phyloP scores from a whole-genome alignment of 2,888 invertebrate genomes.

The Sialis lutaria region DNA sequence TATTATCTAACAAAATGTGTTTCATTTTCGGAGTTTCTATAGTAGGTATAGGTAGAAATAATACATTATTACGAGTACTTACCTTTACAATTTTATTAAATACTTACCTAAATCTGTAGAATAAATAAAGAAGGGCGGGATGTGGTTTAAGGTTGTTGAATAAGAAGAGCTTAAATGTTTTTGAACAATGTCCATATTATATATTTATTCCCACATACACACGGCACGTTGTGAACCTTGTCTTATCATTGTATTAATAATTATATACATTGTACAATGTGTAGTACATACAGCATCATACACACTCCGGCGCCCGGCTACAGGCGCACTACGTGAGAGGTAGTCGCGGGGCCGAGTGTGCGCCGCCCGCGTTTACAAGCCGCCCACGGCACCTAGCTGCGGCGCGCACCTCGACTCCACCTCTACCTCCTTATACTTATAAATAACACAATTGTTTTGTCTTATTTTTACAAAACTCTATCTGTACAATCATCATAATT shows the following conservation, averaged over 20 bases:
- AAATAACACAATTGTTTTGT: conserved; percentile 22
- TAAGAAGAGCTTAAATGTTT: conserved; percentile 14
- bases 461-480: conserved; percentile 26
- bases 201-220: conserved; percentile 74
- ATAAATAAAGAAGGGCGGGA: not conserved
- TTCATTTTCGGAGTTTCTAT: too few relatives aligned
- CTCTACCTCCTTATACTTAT: conserved; percentile 31
- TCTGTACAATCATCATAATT: conserved; percentile 29
- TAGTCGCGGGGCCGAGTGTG: not conserved
- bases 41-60: too few relatives aligned
- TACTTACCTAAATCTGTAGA: not conserved
- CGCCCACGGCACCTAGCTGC: conserved; percentile 39
- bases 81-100: not conserved
- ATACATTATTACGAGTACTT: too few relatives aligned
- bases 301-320: conserved; percentile 47
- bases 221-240: conserved; percentile 83
- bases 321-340: conserved; percentile 15
- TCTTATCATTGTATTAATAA: conserved; percentile 62
- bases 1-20: too few relatives aligned
- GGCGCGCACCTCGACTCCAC: conserved; percentile 31
- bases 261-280: conserved; percentile 54
- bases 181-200: conserved; percentile 81
- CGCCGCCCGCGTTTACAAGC: not conserved
- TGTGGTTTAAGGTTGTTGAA: not conserved
- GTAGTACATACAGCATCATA: conserved; percentile 44